Conservation (phyloP, 2,797 vertebrate species). For the Pantherophis vulpinus region DNA sequence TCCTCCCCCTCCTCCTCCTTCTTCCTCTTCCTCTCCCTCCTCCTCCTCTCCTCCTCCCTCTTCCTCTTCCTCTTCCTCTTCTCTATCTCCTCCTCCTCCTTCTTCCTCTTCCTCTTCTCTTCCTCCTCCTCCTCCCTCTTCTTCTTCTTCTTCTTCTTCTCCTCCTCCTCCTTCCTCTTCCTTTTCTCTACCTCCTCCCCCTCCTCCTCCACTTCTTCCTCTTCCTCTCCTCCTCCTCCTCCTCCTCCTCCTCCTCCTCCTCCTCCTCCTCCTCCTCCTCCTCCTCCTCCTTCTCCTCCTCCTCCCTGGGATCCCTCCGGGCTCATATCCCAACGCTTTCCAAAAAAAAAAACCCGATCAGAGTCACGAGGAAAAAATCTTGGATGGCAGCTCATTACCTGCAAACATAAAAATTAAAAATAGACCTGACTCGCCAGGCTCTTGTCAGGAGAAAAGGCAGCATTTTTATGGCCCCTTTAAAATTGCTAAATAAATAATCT, state of each 20-base stretch:
- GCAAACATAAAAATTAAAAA: slow-evolving; percentile 66
- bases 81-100: no score
- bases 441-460: slow-evolving; percentile 56
- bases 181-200: no score
- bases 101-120: no score
- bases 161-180: no score
- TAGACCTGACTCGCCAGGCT: slow-evolving; percentile 36
- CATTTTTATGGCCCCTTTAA: slow-evolving; percentile 54
- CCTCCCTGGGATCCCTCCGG: background rate
- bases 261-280: background rate
- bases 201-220: no score
- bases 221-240: background rate
- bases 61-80: no score
- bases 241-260: background rate
- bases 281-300: background rate
- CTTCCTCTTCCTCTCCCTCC: background rate
- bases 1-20: no score
- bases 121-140: no score
- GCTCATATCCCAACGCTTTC: slow-evolving; percentile 22
- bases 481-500: slow-evolving; percentile 63
- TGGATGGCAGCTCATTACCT: slow-evolving; percentile 42
- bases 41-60: slow-evolving; percentile 8
- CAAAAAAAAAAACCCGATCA: slow-evolving; percentile 44
- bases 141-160: no score
- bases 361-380: slow-evolving; percentile 30